Evolutionary conservation across 2,797 vertebrate genomes (phyloP), one percentile per base, ranked within the genome.

Genomic region (Typhlichthys eigenmanni): DNA sequence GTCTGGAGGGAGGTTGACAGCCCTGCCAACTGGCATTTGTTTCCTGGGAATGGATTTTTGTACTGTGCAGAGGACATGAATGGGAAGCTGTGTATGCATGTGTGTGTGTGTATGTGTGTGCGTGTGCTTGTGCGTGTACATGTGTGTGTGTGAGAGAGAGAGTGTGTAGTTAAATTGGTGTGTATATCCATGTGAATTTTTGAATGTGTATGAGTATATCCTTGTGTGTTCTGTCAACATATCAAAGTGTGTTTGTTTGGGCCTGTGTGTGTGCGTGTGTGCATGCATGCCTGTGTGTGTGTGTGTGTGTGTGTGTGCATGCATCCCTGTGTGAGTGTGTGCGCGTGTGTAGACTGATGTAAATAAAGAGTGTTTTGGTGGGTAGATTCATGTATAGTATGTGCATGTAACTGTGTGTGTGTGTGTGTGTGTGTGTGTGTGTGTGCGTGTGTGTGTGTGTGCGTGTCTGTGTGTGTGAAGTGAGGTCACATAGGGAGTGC

Each of bases 1-100:
- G 16, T 54, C 49, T 49, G 38, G 38, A 64, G 47, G 47, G 38
- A 68, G 29, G 58, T 14, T 34, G 49, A 69, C 56, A 38, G 13
- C 46, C 58, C 60, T 45, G 34, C 29, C 16, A 47, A 32, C 34
- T 47, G 56, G 56, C 13, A 7, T 38, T 38, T 38, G 62, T 49
- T 79, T 75, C 69, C 64, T 72, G 63, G 49, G 63, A 47, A 60
- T 24, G 58, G 48, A 47, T 48, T 65, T 62, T n/a, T 56, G 29
- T 6, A 13, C 55, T 13, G 4, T 49, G 55, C 71, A 46, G 66
- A 57, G 65, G 62, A 73, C 64, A 48, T 4, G 29, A 58, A 67
- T 73, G 62, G 56, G 64, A 58, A 61, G 50, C 13, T 16, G 38
- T 58, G 47, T 68, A 14, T 52, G 47, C 54, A 49, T 52, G 29